phyloP scores from a whole-genome alignment of 2,888 invertebrate species.

The Amiota communis region DNA sequence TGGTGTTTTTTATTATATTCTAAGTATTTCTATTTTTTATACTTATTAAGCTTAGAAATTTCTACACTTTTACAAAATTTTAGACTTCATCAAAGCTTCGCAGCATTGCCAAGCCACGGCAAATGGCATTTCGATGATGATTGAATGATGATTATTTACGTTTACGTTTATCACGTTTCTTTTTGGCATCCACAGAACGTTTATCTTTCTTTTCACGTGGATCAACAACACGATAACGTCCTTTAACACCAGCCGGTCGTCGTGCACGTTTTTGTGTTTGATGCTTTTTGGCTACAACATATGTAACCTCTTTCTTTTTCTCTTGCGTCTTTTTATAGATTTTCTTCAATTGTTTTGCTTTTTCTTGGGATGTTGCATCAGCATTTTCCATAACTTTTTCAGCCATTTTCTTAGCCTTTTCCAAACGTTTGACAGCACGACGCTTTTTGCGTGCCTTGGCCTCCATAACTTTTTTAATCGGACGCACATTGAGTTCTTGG shows the following conservation, averaged over 20 bases:
- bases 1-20: not conserved
- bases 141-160: slow-evolving; percentile 28
- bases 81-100: too few species aligned
- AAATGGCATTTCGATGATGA: too few species aligned
- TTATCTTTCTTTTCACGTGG: slow-evolving; percentile 96
- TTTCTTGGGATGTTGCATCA: slow-evolving; percentile 94
- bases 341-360: slow-evolving; percentile 91
- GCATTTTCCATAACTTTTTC: slow-evolving; percentile 93
- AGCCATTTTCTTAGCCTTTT: slow-evolving; percentile 95
- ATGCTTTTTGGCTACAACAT: slow-evolving; percentile 94
- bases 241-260: slow-evolving; percentile 91
- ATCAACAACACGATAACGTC: slow-evolving; percentile 95
- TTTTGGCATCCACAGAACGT: slow-evolving; percentile 75
- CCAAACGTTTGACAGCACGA: slow-evolving; percentile 87
- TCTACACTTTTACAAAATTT: too few species aligned
- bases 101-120: too few species aligned
- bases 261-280: slow-evolving; percentile 82
- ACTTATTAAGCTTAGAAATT: not conserved
- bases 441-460: slow-evolving; percentile 98
- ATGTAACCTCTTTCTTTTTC: slow-evolving; percentile 91
- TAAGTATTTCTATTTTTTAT: not conserved
- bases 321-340: slow-evolving; percentile 93
- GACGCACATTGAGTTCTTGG: slow-evolving; percentile 91
- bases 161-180: slow-evolving; percentile 60
- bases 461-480: slow-evolving; percentile 98